Evolutionary conservation across 2,113 vertebrate species (phyloP).

Genomic region (Axis porcinus): DNA sequence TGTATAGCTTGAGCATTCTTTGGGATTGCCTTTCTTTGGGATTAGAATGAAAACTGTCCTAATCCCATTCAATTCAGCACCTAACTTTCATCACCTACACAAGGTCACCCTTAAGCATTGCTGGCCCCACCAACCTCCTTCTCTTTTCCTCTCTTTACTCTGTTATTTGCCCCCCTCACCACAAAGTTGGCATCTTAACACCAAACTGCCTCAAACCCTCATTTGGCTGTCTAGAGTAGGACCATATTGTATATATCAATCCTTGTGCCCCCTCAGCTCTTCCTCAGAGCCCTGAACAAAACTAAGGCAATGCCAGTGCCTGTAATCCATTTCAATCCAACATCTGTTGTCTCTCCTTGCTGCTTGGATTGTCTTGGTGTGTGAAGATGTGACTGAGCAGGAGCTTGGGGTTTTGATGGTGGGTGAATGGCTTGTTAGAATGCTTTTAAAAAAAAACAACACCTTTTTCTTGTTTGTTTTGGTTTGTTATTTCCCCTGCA

Average conservation of each 20-base stretch:
- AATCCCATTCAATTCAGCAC: not conserved
- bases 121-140: not conserved
- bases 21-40: too few relatives aligned
- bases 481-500: slow-evolving; percentile 43
- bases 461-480: not conserved
- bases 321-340: not conserved
- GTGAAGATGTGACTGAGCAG: not conserved
- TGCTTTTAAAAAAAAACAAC: not conserved
- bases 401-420: not conserved
- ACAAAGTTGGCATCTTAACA: not conserved
- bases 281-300: not conserved
- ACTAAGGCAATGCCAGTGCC: not conserved
- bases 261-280: not conserved
- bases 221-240: not conserved
- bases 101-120: not conserved
- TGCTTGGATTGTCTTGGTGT: not conserved
- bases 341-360: not conserved
- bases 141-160: not conserved
- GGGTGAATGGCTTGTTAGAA: not conserved
- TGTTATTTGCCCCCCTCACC: not conserved
- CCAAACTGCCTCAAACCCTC: not conserved
- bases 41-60: not conserved
- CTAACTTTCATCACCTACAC: not conserved
- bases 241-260: not conserved
- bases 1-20: too few relatives aligned